A percentile compares a stretch with the other conserved stretches of the same genome.
Conservation (phyloP, 1,140 invertebrate species). For the Sitobion miscanthi region DNA sequence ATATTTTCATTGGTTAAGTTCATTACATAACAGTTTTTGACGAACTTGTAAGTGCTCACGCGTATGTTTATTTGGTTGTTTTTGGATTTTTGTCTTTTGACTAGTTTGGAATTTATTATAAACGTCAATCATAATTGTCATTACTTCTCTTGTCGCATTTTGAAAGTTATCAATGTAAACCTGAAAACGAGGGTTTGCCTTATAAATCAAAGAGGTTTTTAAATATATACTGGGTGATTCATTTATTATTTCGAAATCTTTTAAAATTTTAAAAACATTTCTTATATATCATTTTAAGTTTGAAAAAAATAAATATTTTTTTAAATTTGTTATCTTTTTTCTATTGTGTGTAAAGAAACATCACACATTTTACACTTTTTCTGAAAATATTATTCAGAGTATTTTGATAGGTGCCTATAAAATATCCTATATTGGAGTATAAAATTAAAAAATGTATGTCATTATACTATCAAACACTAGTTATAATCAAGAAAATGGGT, state of each 20-base stretch:
- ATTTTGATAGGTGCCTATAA: background rate
- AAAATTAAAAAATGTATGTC: background rate
- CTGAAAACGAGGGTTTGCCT: background rate
- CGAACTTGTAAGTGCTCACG: background rate
- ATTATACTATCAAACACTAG: too few relatives aligned
- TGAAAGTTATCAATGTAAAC: constrained; percentile 7
- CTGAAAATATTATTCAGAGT: background rate
- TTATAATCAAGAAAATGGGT: too few relatives aligned
- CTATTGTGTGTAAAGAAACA: background rate
- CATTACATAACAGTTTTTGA: background rate
- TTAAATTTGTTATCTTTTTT: background rate
- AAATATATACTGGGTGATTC: background rate
- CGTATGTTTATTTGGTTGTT: constrained; percentile 20
- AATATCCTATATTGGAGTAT: background rate
- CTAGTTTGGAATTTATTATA: background rate
- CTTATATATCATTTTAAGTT: too few relatives aligned
- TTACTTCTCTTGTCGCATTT: constrained; percentile 29
- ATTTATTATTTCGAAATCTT: background rate
- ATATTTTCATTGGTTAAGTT: background rate
- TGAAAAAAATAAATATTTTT: too few relatives aligned
- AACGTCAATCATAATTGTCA: constrained; percentile 9
- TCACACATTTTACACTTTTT: background rate
- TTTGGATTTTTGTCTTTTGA: background rate
- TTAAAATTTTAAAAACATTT: too few relatives aligned
- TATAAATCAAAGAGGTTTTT: background rate